Conservation (phyloP, 2,888 invertebrate genomes). For the Conistra vaccinii region DNA sequence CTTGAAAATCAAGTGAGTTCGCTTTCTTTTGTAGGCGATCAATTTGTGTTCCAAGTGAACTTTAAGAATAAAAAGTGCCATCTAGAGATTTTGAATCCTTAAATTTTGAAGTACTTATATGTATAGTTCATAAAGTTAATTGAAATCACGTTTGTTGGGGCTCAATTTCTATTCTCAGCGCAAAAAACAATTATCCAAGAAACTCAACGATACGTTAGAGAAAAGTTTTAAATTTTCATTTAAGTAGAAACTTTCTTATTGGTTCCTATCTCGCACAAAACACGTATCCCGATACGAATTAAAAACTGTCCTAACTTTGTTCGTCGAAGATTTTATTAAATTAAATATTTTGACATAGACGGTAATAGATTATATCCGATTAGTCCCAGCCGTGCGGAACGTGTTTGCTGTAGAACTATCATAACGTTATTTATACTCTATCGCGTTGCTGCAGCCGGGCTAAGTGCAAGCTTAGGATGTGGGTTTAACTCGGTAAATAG, state of each 20-base stretch:
- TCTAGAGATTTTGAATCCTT: not conserved
- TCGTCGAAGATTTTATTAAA: slow-evolving; percentile 33
- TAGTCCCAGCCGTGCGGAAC: not conserved
- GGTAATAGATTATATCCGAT: slow-evolving; percentile 31
- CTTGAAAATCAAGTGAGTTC: not conserved
- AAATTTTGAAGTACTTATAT: not conserved
- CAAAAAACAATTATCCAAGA: not conserved
- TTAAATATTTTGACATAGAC: slow-evolving; percentile 36
- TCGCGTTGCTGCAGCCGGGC: slow-evolving; percentile 5
- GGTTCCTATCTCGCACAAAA: not conserved
- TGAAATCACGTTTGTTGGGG: not conserved
- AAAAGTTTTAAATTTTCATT: slow-evolving; percentile 17
- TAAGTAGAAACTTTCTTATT: slow-evolving; percentile 1
- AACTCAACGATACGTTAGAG: not conserved
- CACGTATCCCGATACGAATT: slow-evolving; percentile 15
- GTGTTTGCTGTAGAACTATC: not conserved
- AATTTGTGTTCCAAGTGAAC: not conserved
- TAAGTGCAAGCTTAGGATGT: slow-evolving; percentile 4
- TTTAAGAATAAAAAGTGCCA: not conserved
- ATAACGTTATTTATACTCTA: not conserved
- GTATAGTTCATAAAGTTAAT: not conserved
- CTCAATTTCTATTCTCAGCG: not conserved
- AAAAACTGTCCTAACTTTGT: slow-evolving; percentile 23
- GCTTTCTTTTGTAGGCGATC: not conserved
- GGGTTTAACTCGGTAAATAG: slow-evolving; percentile 17